A percentile compares a stretch with the other conserved stretches of the same genome.
These are phyloP conservation scores for Melanotus villosus DNA, from an alignment of 2,888 invertebrate genomes.

Conservation along the genomic window DNA sequence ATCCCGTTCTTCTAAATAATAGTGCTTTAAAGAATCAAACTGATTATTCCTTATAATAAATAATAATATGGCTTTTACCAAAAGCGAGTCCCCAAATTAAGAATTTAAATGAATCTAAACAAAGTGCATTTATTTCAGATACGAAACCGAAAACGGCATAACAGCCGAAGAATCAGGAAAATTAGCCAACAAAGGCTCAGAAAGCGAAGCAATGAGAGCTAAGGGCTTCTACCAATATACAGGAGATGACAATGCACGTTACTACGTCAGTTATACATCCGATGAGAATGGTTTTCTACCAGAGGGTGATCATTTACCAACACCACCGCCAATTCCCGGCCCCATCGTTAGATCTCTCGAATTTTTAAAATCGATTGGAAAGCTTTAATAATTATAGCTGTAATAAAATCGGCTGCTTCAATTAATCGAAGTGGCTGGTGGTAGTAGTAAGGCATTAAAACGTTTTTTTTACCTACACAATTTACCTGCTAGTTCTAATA, in stretches of 20 bases:
- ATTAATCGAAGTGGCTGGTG: not conserved
- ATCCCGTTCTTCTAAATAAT: too few relatives aligned
- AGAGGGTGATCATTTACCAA: slow-evolving; percentile 70
- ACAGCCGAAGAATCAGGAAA: slow-evolving; percentile 71
- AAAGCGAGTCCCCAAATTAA: too few relatives aligned
- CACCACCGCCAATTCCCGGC: slow-evolving; percentile 64
- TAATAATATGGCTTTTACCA: too few relatives aligned
- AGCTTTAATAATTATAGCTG: slow-evolving; percentile 33
- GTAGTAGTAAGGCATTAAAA: not conserved
- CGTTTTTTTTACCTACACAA: not conserved
- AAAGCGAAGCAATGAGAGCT: slow-evolving; percentile 74
- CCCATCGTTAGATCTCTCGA: slow-evolving; percentile 58
- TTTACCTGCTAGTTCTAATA: not conserved
- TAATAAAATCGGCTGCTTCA: not conserved
- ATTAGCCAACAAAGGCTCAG: slow-evolving; percentile 71
- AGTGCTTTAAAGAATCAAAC: too few relatives aligned
- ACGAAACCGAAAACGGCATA: slow-evolving; percentile 73
- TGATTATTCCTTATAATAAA: too few relatives aligned
- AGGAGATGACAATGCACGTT: slow-evolving; percentile 74
- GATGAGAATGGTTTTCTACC: slow-evolving; percentile 75
- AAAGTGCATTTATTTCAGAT: too few relatives aligned
- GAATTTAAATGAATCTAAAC: too few relatives aligned
- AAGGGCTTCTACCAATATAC: slow-evolving; percentile 79
- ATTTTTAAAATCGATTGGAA: slow-evolving; percentile 46
- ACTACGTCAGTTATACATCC: slow-evolving; percentile 74